Conservation (phyloP, 1,140 invertebrate genomes). For the Callitettix versicolor region DNA sequence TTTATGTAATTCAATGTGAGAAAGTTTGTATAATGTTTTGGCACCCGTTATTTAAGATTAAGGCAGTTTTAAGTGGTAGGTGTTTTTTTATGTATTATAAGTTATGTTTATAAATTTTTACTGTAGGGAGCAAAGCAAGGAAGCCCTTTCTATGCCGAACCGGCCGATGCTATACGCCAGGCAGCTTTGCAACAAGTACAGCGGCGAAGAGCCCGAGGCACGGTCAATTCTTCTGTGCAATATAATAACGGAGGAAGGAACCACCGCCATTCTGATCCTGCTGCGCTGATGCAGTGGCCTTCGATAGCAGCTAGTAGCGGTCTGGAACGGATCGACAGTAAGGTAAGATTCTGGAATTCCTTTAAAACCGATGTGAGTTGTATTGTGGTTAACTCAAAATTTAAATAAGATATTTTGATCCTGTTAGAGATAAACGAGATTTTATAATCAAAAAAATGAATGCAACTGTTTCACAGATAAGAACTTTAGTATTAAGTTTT, state of each 20-base stretch:
- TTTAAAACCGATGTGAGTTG: background rate
- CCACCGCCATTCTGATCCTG: slow-evolving; percentile 52
- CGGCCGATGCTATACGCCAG: slow-evolving; percentile 68
- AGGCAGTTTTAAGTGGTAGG: too few species aligned
- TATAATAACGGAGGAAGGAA: slow-evolving; percentile 24
- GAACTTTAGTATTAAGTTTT: too few species aligned
- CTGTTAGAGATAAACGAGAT: too few species aligned
- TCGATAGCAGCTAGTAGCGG: slow-evolving; percentile 30
- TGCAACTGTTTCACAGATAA: too few species aligned
- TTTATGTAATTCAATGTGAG: too few species aligned
- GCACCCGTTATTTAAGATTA: too few species aligned
- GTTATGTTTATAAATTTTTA: too few species aligned
- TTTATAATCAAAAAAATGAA: too few species aligned
- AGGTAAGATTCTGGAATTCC: slow-evolving; percentile 26
- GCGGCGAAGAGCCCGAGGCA: slow-evolving; percentile 26
- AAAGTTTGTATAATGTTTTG: too few species aligned
- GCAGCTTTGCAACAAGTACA: slow-evolving; percentile 25
- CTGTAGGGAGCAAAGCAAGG: slow-evolving; percentile 37
- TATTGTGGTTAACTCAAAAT: background rate
- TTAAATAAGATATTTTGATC: background rate
- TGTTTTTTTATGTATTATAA: too few species aligned
- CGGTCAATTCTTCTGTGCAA: slow-evolving; percentile 27
- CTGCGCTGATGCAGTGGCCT: slow-evolving; percentile 41
- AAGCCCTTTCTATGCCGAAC: slow-evolving; percentile 86
- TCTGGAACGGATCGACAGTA: slow-evolving; percentile 47